phyloP scores from a whole-genome alignment of 1,140 invertebrate genomes.

The Batillaria attramentaria region DNA sequence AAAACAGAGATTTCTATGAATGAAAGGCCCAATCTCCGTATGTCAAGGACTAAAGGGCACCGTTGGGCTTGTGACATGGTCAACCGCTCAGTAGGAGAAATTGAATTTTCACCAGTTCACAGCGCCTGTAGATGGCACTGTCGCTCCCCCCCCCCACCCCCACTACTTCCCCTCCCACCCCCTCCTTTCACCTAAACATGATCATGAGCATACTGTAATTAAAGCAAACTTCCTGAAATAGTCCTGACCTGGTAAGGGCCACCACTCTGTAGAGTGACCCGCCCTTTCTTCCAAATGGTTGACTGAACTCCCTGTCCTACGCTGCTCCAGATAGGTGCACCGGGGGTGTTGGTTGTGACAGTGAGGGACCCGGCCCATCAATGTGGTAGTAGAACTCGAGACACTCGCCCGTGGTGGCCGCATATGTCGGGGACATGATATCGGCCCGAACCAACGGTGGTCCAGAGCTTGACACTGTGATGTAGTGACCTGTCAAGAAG shows the following conservation, averaged over 20 bases:
- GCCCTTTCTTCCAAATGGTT: too few species aligned
- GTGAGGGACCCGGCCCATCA: slow-evolving; percentile 76
- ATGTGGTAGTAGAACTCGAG: slow-evolving; percentile 78
- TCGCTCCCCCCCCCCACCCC: too few species aligned
- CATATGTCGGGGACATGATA: slow-evolving; percentile 56
- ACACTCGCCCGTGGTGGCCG: slow-evolving; percentile 62
- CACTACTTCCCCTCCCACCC: background rate
- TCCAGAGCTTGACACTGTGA: slow-evolving; percentile 44
- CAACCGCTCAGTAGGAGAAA: background rate
- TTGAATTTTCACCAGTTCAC: too few species aligned
- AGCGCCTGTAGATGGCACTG: too few species aligned
- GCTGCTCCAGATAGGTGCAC: slow-evolving; percentile 21
- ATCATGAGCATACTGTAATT: background rate
- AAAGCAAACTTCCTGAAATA: background rate
- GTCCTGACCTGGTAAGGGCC: too few species aligned
- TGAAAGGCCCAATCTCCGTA: background rate
- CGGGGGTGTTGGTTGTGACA: slow-evolving; percentile 52
- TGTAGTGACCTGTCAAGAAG: slow-evolving; percentile 37
- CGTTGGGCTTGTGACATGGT: background rate
- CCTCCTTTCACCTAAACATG: background rate
- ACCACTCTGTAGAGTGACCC: too few species aligned
- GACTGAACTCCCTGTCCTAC: too few species aligned
- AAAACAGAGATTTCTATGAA: background rate
- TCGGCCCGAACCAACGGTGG: slow-evolving; percentile 52
- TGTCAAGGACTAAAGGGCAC: background rate